phyloP scores from a whole-genome alignment of 2,797 vertebrate species.

The Gymnothorax reevesii region DNA sequence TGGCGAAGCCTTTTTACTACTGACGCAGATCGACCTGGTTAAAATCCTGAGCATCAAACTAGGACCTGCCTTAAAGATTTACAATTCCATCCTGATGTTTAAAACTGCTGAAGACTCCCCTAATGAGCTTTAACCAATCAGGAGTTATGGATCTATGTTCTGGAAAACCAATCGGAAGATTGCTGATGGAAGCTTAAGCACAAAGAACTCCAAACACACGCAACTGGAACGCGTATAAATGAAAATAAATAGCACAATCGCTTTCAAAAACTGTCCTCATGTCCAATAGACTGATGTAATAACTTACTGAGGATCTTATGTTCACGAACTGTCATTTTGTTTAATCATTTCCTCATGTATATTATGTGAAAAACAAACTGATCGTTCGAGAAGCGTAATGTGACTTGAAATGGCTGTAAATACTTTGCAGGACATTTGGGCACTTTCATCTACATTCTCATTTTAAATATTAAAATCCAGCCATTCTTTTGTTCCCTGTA shows the following conservation, averaged over 20 bases:
- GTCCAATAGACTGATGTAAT: conserved; percentile 20
- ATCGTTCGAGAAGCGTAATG: neutral
- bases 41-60: conserved; percentile 87
- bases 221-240: conserved; percentile 27
- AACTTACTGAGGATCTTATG: neutral
- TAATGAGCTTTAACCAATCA: conserved; percentile 76
- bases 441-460: conserved; percentile 12
- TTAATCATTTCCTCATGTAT: neutral
- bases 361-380: conserved; percentile 5
- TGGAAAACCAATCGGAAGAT: conserved; percentile 44
- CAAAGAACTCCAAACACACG: conserved; percentile 55
- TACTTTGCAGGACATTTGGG: conserved; percentile 8
- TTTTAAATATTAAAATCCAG: conserved; percentile 6
- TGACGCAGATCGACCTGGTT: conserved; percentile 85
- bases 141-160: conserved; percentile 46
- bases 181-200: conserved; percentile 75
- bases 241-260: conserved; percentile 33
- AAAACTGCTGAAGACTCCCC: conserved; percentile 81
- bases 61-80: conserved; percentile 84
- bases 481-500: neutral
- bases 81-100: conserved; percentile 87
- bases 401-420: conserved; percentile 27
- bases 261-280: conserved; percentile 15
- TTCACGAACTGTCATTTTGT: conserved; percentile 8
- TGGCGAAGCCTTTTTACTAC: conserved; percentile 83